phyloP scores from a whole-genome alignment of 2,797 vertebrate species.

The Orestias chungarensis region DNA sequence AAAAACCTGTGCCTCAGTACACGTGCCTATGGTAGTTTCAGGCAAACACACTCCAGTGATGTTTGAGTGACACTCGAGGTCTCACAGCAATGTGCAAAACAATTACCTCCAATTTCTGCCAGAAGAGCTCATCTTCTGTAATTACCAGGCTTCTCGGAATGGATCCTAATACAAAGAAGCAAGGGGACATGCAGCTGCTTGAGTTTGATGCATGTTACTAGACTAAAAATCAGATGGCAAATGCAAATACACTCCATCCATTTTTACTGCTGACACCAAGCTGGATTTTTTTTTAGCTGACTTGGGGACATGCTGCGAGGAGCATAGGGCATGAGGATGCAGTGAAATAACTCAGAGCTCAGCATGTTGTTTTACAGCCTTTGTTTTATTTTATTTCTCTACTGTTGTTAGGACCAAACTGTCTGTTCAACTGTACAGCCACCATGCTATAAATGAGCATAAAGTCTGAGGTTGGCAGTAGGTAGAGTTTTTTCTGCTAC shows the following conservation, averaged over 20 bases:
- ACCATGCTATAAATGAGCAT: not conserved
- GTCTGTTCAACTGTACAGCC: slow-evolving; percentile 41
- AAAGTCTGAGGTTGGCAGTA: slow-evolving; percentile 19
- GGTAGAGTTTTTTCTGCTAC: slow-evolving; percentile 26
- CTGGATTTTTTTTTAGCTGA: slow-evolving; percentile 59
- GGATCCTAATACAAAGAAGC: slow-evolving; percentile 6
- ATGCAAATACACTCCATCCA: slow-evolving; percentile 30
- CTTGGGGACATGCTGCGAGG: slow-evolving; percentile 53
- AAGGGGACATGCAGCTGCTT: slow-evolving; percentile 2
- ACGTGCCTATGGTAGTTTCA: slow-evolving; percentile 33
- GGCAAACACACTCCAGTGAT: slow-evolving; percentile 15
- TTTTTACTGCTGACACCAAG: slow-evolving; percentile 54
- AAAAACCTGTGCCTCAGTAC: slow-evolving; percentile 27
- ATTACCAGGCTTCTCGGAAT: slow-evolving; percentile 31
- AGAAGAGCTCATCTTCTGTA: slow-evolving; percentile 37
- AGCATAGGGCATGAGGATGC: slow-evolving; percentile 51
- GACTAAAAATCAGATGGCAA: slow-evolving; percentile 34
- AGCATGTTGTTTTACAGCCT: slow-evolving; percentile 43
- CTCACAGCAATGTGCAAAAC: slow-evolving; percentile 27
- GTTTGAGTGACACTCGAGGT: slow-evolving; percentile 34
- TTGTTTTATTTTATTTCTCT: slow-evolving; percentile 19
- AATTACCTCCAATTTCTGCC: slow-evolving; percentile 40
- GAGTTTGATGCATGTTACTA: slow-evolving; percentile 7
- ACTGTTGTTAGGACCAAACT: slow-evolving; percentile 31
- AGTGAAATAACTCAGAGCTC: slow-evolving; percentile 55